Percentiles rank a stretch among this genome's conserved stretches.
Evolutionary conservation across 2,113 vertebrate species (phyloP).

Genomic region (Equus przewalskii): DNA sequence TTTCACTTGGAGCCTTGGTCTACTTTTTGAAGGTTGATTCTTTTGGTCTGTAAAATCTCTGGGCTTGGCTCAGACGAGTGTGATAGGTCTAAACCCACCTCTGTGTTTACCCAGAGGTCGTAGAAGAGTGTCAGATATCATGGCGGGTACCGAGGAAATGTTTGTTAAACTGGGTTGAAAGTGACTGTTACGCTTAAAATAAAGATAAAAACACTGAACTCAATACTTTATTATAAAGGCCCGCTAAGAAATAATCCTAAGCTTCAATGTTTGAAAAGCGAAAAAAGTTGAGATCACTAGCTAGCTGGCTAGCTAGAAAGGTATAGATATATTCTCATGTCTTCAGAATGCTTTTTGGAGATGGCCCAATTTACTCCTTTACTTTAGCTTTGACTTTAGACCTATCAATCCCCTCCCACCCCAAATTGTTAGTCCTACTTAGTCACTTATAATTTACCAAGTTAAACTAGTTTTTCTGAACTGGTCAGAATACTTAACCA

Average conservation of each 20-base stretch:
- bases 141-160: neutral
- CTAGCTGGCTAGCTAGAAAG: neutral
- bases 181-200: conserved; percentile 1
- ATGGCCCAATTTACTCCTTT: neutral
- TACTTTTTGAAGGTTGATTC: conserved; percentile 54
- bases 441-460: neutral
- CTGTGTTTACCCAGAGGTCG: neutral
- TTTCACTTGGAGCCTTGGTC: conserved; percentile 68
- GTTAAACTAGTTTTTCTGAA: neutral
- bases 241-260: neutral
- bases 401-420: neutral
- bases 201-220: neutral
- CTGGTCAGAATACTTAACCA: neutral
- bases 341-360: neutral
- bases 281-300: neutral
- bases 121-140: neutral
- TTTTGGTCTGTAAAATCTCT: neutral
- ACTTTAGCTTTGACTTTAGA: neutral
- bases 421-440: neutral
- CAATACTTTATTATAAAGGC: neutral
- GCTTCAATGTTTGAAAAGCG: neutral
- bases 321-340: neutral
- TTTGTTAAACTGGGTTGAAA: neutral
- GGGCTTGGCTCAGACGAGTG: neutral
- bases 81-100: neutral